A percentile compares a stretch with the other conserved stretches of the same genome.
These are phyloP conservation scores for Amblyornis subalaris DNA, from an alignment of 2,113 vertebrate species.

Conservation along the genomic window DNA sequence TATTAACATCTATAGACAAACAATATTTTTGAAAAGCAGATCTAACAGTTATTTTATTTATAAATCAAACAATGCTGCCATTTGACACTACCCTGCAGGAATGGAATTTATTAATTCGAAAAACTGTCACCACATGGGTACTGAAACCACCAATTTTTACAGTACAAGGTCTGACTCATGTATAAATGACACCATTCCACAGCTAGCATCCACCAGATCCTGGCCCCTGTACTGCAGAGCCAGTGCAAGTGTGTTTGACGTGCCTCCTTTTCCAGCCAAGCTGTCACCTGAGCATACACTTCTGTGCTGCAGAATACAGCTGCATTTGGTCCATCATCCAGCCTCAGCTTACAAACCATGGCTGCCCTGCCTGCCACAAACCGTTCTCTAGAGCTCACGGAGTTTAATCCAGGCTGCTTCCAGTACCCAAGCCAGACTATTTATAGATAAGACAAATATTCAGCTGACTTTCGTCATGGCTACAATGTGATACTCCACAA, in stretches of 20 bases:
- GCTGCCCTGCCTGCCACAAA: not conserved
- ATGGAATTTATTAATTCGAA: not conserved
- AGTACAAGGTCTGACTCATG: not conserved
- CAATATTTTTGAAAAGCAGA: not conserved
- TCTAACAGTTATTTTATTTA: not conserved
- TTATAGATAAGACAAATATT: not conserved
- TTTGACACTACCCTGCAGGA: not conserved
- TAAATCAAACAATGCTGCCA: not conserved
- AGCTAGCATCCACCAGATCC: not conserved
- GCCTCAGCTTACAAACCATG: rapidly evolving
- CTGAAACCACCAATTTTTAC: not conserved
- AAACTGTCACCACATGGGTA: not conserved
- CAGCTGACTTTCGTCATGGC: not conserved
- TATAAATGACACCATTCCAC: not conserved
- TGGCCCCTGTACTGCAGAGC: not conserved
- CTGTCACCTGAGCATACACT: not conserved
- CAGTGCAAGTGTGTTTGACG: not conserved
- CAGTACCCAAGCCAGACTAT: not conserved
- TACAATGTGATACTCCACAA: not conserved
- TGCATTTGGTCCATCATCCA: not conserved
- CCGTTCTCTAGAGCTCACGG: not conserved
- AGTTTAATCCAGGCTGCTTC: not conserved
- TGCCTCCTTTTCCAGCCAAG: not conserved
- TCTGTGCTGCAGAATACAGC: not conserved
- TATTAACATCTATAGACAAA: not conserved